Evolutionary conservation across 2,797 vertebrate species (phyloP), one percentile per base, ranked within the genome.

Genomic region (Jordanella pulchra): DNA sequence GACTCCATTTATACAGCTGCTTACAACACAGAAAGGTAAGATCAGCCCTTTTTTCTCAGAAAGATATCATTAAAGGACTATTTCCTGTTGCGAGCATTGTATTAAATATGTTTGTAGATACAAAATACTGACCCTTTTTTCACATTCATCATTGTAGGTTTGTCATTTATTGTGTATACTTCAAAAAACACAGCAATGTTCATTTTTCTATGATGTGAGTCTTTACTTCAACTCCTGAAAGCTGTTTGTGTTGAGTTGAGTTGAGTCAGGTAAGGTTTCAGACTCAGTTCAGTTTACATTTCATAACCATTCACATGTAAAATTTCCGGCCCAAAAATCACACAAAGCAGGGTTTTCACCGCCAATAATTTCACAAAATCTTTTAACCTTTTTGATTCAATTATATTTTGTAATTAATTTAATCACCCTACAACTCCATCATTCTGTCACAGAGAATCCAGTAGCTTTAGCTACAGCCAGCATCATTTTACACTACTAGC

Each of bases 331-430:
- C 76, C 72, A 39, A 39, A 48, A 61, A 44, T 75, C 73, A 4
- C 48, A 9, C 72, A 25, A 48, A 55, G 50, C 70, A 69, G 69
- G 30, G 80, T 78, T 78, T 83, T 89, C 82, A 84, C 27, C 79
- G 35, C 75, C 80, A 75, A 89, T 86, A 75, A 82, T 88, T 82
- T 28, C 35, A 35, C 72, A 73, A 60, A 54, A 72, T 86, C 73
- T 53, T 84, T 84, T 75, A 86, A 86, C 68, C 81, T 78, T 47
- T 56, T 74, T 69, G 73, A 60, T 77, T 80, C 84, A 54, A 76
- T 35, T 51, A 86, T 90, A 92, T 92, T 94, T 95, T 94, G 92
- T 87, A 92, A 92, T 93, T 92, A 86, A 93, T 94, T 93, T 90
- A 83, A 81, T 89, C 80, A 83, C 72, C 47, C 80, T 45, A 60